Evolutionary conservation across 2,113 vertebrate species (phyloP), one percentile per base, ranked within the genome.

Genomic region (Regulus satrapa): DNA sequence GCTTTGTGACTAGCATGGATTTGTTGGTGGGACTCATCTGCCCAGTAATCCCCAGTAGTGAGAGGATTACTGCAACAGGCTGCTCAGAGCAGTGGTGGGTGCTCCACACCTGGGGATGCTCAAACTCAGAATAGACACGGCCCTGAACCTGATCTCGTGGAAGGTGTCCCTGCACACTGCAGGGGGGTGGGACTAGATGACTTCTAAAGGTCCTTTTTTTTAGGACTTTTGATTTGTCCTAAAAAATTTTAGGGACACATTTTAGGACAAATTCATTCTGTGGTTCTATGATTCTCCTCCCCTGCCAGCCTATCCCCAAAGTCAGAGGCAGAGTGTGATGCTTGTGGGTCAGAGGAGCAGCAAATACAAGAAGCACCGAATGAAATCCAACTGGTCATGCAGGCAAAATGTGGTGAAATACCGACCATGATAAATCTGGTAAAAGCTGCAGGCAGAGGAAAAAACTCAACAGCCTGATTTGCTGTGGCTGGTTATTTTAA

Each of bases 371-470:
- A 54, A 62, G 48, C 7, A 86, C 28, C 10, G 46, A 40, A 43
- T 45, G 21, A 26, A 73, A 17, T 7, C 31, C 55, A n/a, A 5
- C 12, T 69, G 32, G 19, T 49, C 18, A 11, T 40, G 40, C 49
- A 82, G 66, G 48, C 18, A 72, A 73, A 76, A 54, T 0, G 4
- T 9, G 4, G 24, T 15, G 36, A 89, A 89, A 69, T 48, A 19
- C 26, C 66, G 46, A 13, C 32, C 18, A 14, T 2, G 36, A 32
- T 2, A 19, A 62, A 66, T n/a, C 48, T 67, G 38, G 46, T 52
- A 66, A 94, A 63, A 83, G 25, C 59, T 79, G 14, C 38, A 95
- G 58, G 51, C 12, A 86, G 36, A 69, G n/a, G 40, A 79, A 82
- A 36, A 8, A 79, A 62, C 9, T 79, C 38, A 45, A 46, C 1